Base-by-base conservation (phyloP, 2,797 vertebrate genomes). In the Scolopax bukidnonensis region DNA sequence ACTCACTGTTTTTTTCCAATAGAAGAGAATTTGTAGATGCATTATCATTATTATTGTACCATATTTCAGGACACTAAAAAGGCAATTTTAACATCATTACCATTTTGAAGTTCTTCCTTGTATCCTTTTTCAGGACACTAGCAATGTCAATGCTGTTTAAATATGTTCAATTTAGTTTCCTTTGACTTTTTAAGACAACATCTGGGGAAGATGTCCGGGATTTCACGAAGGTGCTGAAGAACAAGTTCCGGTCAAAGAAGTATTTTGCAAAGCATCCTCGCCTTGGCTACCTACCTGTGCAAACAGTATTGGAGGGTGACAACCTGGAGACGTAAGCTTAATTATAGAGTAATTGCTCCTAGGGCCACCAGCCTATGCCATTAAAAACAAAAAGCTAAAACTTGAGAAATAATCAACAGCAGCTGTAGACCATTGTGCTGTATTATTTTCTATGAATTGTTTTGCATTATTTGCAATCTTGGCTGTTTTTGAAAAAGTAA, bases 221-320 rank as follows among this genome's bases (percentile, higher is more conserved):
- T 97, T 99, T 99, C 98, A 99, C 99, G 3, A 99, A 99, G 98
- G 99, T 99, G 93, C 97, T 99, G 97, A 99, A 99, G 98, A 99
- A 99, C 97, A 99, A 99, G 95, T 99, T 99, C 96, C 98, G 99
- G 71, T 99, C 99, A 2, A 99, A 99, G 98, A 99, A 99, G 95
- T 99, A 99, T 97, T 99, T 99, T 59, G 98, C 99, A 92, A 99
- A 99, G 88, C 99, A 99, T 87, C 99, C 99, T 13, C 98, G 99
- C 8, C 98, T 99, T 64, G 99, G 99, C 84, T 99, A 99, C 97
- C 96, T 99, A 25, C 99, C 99, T 2, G 99, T 99, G 38, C 99
- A 99, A 98, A 99, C 99, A 1, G 99, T 99, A 38, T 97, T 99
- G 41, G 99, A 99, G 98, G 99, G 99, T 30, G 99, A 99, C 98